phyloP scores from a whole-genome alignment of 2,113 vertebrate genomes.

The Lasiurus borealis region DNA sequence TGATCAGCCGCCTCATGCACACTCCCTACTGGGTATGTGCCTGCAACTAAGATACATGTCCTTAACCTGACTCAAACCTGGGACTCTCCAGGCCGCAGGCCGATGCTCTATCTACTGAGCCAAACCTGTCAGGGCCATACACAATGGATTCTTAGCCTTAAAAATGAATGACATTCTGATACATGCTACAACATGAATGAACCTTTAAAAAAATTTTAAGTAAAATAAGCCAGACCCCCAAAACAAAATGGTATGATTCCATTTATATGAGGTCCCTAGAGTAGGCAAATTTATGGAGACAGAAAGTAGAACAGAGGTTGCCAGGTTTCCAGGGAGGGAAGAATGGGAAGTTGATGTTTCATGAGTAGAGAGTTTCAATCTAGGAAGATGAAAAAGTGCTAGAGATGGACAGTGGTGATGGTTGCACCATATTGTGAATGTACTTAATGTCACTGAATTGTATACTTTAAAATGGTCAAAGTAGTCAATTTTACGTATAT shows the following conservation, averaged over 20 bases:
- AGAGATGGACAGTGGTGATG: background rate
- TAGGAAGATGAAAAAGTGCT: background rate
- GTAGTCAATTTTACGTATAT: background rate
- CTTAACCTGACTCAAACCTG: no score
- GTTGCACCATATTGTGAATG: background rate
- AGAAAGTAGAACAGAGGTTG: background rate
- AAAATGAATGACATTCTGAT: constrained; percentile 9
- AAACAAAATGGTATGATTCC: background rate
- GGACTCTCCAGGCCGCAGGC: no score
- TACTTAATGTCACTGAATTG: background rate
- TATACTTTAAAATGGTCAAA: background rate
- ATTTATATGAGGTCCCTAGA: background rate
- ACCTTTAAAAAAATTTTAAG: background rate
- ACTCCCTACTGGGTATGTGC: no score
- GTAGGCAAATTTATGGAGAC: background rate
- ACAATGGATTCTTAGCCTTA: background rate
- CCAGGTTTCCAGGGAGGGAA: background rate
- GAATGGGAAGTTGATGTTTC: background rate
- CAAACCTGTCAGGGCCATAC: background rate
- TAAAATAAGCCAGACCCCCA: background rate
- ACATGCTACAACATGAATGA: background rate
- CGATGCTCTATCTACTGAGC: no score
- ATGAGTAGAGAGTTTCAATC: background rate
- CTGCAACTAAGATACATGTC: no score
- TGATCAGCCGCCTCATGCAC: no score